Conservation (phyloP, 1,140 invertebrate species). For the Tenebrio molitor region DNA sequence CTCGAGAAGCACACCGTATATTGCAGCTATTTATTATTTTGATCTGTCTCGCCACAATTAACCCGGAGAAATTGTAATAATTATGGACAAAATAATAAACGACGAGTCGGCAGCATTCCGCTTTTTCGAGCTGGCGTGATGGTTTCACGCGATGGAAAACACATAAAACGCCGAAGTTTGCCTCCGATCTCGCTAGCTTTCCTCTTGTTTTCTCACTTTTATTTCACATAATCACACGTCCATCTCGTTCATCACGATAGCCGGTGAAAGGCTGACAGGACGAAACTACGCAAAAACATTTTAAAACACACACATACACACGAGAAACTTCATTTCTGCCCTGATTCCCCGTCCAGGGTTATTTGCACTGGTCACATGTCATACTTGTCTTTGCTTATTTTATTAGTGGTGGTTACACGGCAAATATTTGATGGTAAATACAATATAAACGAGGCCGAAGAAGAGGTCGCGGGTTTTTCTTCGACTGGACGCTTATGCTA, state of each 20-base stretch:
- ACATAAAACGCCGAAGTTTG: background rate
- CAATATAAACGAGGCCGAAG: background rate
- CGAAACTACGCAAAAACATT: background rate
- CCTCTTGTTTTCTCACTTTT: background rate
- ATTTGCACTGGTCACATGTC: background rate
- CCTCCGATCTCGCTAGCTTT: background rate
- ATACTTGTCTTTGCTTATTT: background rate
- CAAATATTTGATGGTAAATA: background rate
- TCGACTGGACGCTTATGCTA: background rate
- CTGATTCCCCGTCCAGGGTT: background rate
- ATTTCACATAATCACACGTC: background rate
- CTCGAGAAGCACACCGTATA: background rate
- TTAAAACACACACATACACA: background rate
- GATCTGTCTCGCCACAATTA: conserved; percentile 2
- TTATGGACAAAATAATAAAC: conserved; percentile 11
- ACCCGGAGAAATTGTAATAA: conserved; percentile 10
- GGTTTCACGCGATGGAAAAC: conserved; percentile 8
- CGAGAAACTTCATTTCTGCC: background rate
- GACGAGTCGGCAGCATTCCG: background rate
- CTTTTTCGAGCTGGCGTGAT: background rate
- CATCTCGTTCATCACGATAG: background rate
- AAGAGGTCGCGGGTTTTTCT: background rate
- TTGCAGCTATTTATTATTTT: conserved; percentile 12
- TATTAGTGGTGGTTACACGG: background rate
- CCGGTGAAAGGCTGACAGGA: background rate